phyloP scores from a whole-genome alignment of 2,113 vertebrate species.

The Arothron firmamentum region DNA sequence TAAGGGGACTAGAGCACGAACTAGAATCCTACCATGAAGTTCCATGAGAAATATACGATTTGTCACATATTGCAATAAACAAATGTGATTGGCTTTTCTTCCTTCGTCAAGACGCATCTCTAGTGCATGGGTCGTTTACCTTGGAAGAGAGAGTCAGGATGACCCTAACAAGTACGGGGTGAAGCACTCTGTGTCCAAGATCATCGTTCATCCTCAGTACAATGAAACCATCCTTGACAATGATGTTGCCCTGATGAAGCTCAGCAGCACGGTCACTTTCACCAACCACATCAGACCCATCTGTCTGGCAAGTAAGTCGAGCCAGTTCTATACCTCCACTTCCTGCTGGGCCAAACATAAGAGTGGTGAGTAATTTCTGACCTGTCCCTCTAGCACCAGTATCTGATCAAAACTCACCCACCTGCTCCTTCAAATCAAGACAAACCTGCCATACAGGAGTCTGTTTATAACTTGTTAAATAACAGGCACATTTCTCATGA shows the following conservation, averaged over 20 bases:
- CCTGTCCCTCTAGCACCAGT: not conserved
- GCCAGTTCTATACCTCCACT: constrained; percentile 67
- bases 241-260: constrained; percentile 75
- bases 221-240: constrained; percentile 48
- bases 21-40: not conserved
- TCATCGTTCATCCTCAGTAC: constrained; percentile 70
- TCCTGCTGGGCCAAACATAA: constrained; percentile 70
- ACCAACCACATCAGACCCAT: constrained; percentile 71
- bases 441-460: not conserved
- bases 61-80: not conserved
- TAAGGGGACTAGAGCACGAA: constrained; percentile 30
- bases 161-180: constrained; percentile 39
- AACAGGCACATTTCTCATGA: no score
- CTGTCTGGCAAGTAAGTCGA: constrained; percentile 72
- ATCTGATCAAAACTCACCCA: no score
- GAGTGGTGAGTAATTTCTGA: constrained; percentile 20
- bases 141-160: constrained; percentile 54
- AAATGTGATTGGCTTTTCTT: not conserved
- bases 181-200: not conserved
- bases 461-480: not conserved
- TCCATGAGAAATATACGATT: not conserved
- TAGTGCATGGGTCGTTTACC: constrained; percentile 16
- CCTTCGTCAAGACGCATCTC: not conserved
- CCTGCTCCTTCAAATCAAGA: no score
- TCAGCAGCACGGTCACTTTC: constrained; percentile 52